These are phyloP conservation scores for Ips nitidus DNA, from an alignment of 1,140 invertebrate species.

Conservation along the genomic window DNA sequence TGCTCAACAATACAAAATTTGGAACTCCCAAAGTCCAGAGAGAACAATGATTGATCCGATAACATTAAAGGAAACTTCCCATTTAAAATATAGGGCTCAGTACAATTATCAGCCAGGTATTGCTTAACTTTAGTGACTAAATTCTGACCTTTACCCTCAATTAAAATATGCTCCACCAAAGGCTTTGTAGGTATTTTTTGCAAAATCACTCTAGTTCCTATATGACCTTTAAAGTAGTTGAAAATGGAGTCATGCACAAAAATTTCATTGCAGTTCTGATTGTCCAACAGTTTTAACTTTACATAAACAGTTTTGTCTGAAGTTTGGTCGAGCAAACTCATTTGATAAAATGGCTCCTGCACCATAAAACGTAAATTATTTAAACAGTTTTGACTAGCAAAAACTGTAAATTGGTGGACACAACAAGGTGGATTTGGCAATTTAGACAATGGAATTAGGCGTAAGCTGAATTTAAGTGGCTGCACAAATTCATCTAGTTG, in stretches of 20 bases:
- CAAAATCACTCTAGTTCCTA: slow-evolving; percentile 53
- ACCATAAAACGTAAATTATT: too few species aligned
- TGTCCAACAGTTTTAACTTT: slow-evolving; percentile 26
- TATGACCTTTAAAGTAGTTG: slow-evolving; percentile 45
- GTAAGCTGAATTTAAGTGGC: too few species aligned
- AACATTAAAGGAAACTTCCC: slow-evolving; percentile 59
- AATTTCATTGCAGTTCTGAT: slow-evolving; percentile 24
- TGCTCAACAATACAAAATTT: slow-evolving; percentile 62
- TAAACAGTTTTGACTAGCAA: too few species aligned
- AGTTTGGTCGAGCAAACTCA: not conserved
- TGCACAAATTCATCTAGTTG: too few species aligned
- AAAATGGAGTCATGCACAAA: slow-evolving; percentile 41
- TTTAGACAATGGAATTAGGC: too few species aligned
- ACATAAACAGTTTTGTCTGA: not conserved
- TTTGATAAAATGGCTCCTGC: slow-evolving; percentile 27
- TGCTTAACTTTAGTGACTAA: slow-evolving; percentile 60
- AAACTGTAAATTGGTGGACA: too few species aligned
- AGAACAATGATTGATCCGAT: slow-evolving; percentile 53
- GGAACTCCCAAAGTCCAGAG: slow-evolving; percentile 57
- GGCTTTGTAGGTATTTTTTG: slow-evolving; percentile 37
- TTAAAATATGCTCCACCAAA: slow-evolving; percentile 39
- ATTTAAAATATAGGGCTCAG: slow-evolving; percentile 61
- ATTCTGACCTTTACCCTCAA: slow-evolving; percentile 41
- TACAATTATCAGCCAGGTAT: slow-evolving; percentile 59
- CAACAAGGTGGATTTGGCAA: too few species aligned